A percentile compares a stretch with the other conserved stretches of the same genome.
These are phyloP conservation scores for Lordiphosa stackelbergi DNA, from an alignment of 1,140 invertebrate genomes.

Conservation along the genomic window DNA sequence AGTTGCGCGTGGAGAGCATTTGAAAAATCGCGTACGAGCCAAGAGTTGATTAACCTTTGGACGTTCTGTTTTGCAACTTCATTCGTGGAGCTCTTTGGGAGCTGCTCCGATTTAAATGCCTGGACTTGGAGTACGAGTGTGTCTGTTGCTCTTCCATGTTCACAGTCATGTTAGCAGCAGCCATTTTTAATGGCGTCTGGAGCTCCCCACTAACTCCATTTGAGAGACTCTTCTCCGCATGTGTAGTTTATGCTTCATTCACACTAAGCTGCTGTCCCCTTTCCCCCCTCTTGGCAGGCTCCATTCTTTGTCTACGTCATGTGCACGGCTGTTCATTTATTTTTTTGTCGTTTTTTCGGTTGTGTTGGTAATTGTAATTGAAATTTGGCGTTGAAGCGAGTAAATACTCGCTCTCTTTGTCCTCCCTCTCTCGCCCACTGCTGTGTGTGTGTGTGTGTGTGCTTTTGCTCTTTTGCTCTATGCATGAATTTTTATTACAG, in stretches of 20 bases:
- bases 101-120: slow-evolving; percentile 67
- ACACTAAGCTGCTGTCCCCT: slow-evolving; percentile 10
- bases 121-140: slow-evolving; percentile 20
- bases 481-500: slow-evolving; percentile 60
- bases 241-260: slow-evolving; percentile 25
- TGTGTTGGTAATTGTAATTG: slow-evolving; percentile 72
- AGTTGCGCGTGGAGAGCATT: slow-evolving; percentile 14
- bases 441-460: slow-evolving; percentile 1
- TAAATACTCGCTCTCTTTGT: slow-evolving; percentile 49
- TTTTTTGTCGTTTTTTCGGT: slow-evolving; percentile 1
- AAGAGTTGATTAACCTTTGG: slow-evolving; percentile 77
- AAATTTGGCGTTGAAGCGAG: slow-evolving; percentile 76
- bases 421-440: background rate
- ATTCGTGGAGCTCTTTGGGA: slow-evolving; percentile 55
- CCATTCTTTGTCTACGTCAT: slow-evolving; percentile 20
- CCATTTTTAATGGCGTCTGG: slow-evolving; percentile 65
- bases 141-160: slow-evolving; percentile 65
- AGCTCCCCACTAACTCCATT: slow-evolving; percentile 13
- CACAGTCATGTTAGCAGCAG: slow-evolving; percentile 70
- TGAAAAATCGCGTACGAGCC: slow-evolving; percentile 31
- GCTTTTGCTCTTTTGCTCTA: slow-evolving; percentile 12
- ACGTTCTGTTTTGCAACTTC: slow-evolving; percentile 72
- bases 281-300: slow-evolving; percentile 1
- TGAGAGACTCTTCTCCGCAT: background rate
- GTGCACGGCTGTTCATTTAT: slow-evolving; percentile 14